Conservation (phyloP, 2,113 vertebrate genomes). For the Thamnaconus septentrionalis region DNA sequence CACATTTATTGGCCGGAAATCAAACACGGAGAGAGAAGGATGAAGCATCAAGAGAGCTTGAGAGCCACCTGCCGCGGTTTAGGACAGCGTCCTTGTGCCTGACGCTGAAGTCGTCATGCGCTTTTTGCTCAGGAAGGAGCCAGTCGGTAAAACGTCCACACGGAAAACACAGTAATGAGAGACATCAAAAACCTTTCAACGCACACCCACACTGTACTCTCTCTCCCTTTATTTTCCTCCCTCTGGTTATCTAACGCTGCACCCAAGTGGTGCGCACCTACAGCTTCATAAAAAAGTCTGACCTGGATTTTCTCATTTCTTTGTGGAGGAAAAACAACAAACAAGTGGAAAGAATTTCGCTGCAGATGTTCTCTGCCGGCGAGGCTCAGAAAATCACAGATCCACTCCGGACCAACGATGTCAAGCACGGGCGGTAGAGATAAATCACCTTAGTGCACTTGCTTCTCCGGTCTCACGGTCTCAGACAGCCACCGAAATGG, state of each 20-base stretch:
- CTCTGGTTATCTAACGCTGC: no score
- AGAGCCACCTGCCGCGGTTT: conserved; percentile 25
- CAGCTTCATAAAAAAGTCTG: conserved; percentile 6
- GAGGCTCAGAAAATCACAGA: no score
- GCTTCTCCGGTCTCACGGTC: no score
- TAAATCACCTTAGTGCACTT: background rate
- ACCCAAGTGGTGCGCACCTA: background rate
- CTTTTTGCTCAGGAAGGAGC: background rate
- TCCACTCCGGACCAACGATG: background rate
- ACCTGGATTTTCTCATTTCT: background rate
- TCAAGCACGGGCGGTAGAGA: conserved; percentile 7
- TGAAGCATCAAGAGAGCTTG: conserved; percentile 21
- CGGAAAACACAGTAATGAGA: background rate
- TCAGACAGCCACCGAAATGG: no score
- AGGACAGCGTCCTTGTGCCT: background rate
- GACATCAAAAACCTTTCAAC: background rate
- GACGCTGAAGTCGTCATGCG: background rate
- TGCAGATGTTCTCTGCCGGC: no score
- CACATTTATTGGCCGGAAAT: conserved; percentile 14
- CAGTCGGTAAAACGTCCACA: background rate
- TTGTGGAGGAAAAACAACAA: background rate
- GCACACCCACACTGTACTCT: background rate
- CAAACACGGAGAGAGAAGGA: conserved; percentile 3
- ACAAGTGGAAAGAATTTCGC: background rate
- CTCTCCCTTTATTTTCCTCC: no score